Evolutionary conservation across 1,140 invertebrate species (phyloP).

Genomic region (Anthonomus grandis): DNA sequence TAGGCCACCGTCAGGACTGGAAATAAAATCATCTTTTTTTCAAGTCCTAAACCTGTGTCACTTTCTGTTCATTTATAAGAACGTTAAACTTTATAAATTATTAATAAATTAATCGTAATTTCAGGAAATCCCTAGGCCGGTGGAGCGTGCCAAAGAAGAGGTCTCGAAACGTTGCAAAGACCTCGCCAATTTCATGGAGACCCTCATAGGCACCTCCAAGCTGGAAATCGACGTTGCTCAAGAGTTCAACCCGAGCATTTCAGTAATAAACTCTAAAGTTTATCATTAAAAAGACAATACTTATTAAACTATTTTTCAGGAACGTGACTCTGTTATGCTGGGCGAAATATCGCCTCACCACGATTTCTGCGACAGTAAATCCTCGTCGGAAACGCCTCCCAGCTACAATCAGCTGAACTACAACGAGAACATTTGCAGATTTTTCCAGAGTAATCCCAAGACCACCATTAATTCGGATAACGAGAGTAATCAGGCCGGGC

Average conservation of each 20-base stretch:
- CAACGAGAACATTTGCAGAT: conserved; percentile 80
- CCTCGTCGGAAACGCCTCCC: conserved; percentile 75
- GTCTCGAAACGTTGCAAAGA: conserved; percentile 68
- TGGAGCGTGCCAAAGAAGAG: conserved; percentile 58
- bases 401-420: conserved; percentile 86
- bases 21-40: too few relatives aligned
- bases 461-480: conserved; percentile 54
- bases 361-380: conserved; percentile 76
- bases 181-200: conserved; percentile 71
- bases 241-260: conserved; percentile 53
- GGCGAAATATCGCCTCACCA: conserved; percentile 84
- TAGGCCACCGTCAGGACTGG: too few relatives aligned
- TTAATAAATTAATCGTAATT: too few relatives aligned
- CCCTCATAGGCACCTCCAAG: conserved; percentile 59
- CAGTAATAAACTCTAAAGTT: conserved; percentile 43
- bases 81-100: too few relatives aligned
- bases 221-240: conserved; percentile 58
- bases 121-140: conserved; percentile 55
- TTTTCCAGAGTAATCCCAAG: conserved; percentile 78
- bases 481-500: conserved; percentile 44
- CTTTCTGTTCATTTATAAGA: too few relatives aligned
- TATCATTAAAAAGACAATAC: neutral
- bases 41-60: too few relatives aligned
- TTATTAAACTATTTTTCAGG: conserved; percentile 49
- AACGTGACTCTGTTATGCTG: conserved; percentile 76